phyloP scores from a whole-genome alignment of 2,888 invertebrate genomes.

The Coecobrya sp. region DNA sequence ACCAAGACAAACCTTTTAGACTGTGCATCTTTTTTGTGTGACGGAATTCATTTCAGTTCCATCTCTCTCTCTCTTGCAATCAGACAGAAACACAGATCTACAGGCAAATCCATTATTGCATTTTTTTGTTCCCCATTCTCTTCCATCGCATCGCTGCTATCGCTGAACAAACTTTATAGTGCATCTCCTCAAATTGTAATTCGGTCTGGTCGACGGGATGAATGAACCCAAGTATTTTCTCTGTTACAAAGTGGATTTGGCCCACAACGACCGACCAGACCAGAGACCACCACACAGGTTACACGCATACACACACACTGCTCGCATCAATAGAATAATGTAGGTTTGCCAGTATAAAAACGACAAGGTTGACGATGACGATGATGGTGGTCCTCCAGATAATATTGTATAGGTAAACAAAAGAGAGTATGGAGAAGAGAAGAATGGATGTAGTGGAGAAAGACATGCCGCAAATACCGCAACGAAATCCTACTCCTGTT shows the following conservation, averaged over 20 bases:
- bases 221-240: conserved; percentile 32
- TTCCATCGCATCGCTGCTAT: not conserved
- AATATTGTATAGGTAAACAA: conserved; percentile 10
- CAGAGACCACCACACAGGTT: conserved; percentile 14
- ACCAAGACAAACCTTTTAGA: not conserved
- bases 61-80: not conserved
- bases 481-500: not conserved
- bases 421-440: not conserved
- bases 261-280: conserved; percentile 41
- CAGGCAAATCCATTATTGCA: conserved; percentile 57
- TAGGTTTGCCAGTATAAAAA: not conserved
- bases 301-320: conserved; percentile 9
- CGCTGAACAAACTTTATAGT: not conserved
- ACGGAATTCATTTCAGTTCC: not conserved
- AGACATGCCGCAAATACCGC: not conserved
- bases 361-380: not conserved
- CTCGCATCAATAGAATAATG: not conserved
- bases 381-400: not conserved
- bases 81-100: not conserved
- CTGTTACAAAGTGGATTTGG: conserved; percentile 46
- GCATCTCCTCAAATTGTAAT: no score
- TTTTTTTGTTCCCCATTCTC: conserved; percentile 22
- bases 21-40: not conserved
- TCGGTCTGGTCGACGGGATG: conserved; percentile 5
- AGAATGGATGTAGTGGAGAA: not conserved